Evolutionary conservation across 2,888 invertebrate genomes (phyloP), one percentile per base, ranked within the genome.

Genomic region (Dolichopus griseipennis): DNA sequence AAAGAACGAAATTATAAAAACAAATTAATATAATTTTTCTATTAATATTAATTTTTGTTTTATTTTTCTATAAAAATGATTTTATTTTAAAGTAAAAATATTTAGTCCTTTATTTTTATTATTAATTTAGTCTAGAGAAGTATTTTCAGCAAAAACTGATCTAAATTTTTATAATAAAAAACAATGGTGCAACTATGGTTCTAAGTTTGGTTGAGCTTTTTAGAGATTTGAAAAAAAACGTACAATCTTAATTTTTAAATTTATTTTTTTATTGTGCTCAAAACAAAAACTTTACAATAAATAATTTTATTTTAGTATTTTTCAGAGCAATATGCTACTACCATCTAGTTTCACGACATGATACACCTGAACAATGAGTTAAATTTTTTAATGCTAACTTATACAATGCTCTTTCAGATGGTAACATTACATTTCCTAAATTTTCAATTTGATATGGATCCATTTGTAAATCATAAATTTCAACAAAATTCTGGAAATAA

Each of bases 391-490:
- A 71, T 20, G 76, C 75, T n/a, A 79, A 70, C 66, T 80, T 78
- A 76, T 86, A 86, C 76, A 85, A 80, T n/a, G 83, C 82, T 34
- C 81, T 80, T 67, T 85, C 76, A 2, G 85, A 83, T 0, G 87
- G 86, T 33, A 87, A 72, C 69, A 83, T 77, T 7, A 78, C 75
- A 65, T 81, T 77, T 3, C 82, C 85, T 7, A 87, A 81, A 78
- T 94, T 95, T 0, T 77, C 73, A 72, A 93, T 74, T 81, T 95
- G 92, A 77, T 86, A 87, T 0, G 88, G 88, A 77, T 95, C 94
- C 0, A 75, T 75, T 0, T 76, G 77, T 18, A 94, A 76, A 77
- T 94, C 85, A 78, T 94, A 95, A n/a, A 87, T 85, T 81, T 95
- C 94, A 0, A 85, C 81, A 77, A 89, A 93, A 72, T 84, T 80